Conservation (phyloP, 2,113 vertebrate genomes). For the Phalacrocorax pelagicus region DNA sequence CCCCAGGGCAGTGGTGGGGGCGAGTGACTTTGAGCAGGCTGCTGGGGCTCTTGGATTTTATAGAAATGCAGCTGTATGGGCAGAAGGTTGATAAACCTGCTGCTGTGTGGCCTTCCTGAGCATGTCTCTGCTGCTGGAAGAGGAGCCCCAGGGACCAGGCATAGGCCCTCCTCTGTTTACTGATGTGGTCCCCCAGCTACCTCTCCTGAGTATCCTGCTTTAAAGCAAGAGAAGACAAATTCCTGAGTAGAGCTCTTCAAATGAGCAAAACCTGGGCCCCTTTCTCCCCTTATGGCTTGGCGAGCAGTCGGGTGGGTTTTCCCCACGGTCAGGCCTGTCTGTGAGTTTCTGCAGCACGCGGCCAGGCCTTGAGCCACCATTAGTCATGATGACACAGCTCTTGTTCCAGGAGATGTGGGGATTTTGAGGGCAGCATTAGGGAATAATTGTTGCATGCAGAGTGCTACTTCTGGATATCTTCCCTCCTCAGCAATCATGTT, state of each 20-base stretch:
- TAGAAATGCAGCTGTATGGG: background rate
- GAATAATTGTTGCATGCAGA: background rate
- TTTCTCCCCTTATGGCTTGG: fast-evolving
- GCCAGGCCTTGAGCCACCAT: background rate
- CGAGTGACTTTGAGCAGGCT: fast-evolving
- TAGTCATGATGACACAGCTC: background rate
- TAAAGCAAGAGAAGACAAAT: background rate
- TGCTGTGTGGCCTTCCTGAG: background rate
- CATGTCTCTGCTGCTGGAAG: background rate
- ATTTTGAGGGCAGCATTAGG: background rate
- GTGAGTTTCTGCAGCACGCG: fast-evolving
- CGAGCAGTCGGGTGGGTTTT: background rate
- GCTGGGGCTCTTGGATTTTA: background rate
- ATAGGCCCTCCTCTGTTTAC: background rate
- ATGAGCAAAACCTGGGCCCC: background rate
- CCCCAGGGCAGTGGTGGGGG: background rate
- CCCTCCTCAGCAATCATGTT: background rate
- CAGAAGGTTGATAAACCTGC: background rate
- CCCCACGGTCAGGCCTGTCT: background rate
- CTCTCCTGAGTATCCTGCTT: background rate
- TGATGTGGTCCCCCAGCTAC: fast-evolving
- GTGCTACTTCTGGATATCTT: background rate
- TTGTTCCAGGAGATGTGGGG: background rate
- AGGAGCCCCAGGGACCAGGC: background rate
- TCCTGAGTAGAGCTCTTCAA: background rate